Base-by-base conservation (phyloP, 2,113 vertebrate species). In the Colaptes auratus region DNA sequence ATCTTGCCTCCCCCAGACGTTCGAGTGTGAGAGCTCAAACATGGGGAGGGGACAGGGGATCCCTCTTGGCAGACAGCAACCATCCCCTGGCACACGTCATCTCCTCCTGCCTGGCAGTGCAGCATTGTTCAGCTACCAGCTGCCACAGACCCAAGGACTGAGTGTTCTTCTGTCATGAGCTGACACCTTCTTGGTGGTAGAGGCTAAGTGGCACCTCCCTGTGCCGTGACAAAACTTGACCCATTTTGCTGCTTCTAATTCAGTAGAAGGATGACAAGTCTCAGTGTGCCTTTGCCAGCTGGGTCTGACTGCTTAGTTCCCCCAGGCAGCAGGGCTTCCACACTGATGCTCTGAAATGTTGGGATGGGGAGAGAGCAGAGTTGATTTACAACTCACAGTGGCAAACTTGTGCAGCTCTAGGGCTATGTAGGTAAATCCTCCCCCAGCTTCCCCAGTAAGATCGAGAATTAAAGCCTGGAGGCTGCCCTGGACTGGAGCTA, bases 1-100 rank as follows among this genome's bases (percentile, higher is more conserved):
- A 99, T 99, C 73, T 96, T 98, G 18, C 97, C 98, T 0, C 98
- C 98, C 0, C 99, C 98, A 0, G 10, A 39, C 0, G 0, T 96
- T 5, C 28, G 1, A 5, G 70, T 90, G 67, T 97, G 89, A 96
- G 65, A 44, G 65, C 63, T 67, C n/a, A 5, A 1, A 11, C 5
- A 14, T 0, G 0, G 50, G 71, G 42, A 16, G 27, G 60, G 31
- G 25, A 30, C 15, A 2, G 85, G 71, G 65, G 33, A 58, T 83
- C 36, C 76, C 35, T 1, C 0, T 1, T n/a, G 73, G 88, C 82
- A 64, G 46, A 23, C 60, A 89, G 63, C 85, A 72, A 65, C 58
- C 1, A 0, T 46, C 33, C 73, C 63, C 64, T 27, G 76, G 55
- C 1, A 0, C 0, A 0, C 44, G 59, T 15, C 23, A 0, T 9